Base-by-base conservation (phyloP, 2,888 invertebrate genomes). In the Prosapia bicincta region DNA sequence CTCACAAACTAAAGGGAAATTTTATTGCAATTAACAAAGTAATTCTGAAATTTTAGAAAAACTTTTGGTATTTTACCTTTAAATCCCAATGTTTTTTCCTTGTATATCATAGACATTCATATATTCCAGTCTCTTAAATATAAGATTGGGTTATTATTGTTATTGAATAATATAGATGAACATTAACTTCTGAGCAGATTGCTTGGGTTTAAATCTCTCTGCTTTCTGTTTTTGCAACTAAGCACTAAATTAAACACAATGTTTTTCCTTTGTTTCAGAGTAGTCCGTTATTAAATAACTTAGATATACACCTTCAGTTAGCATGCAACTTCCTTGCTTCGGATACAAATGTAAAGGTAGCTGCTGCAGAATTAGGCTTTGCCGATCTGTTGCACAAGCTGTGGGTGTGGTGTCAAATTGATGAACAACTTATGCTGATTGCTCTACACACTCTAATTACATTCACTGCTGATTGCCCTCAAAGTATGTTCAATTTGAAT, bases 381-480 rank as follows among this genome's bases (percentile, higher is more conserved):
- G 87, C 90, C 0, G 87, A 89, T 78, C 86, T 89, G 0, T 82
- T 91, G 13, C 89, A 89, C 81, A 89, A 90, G 79, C 84, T 92
- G 80, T 92, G 92, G 92, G 86, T 88, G 1, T 92, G 92, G 91
- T 88, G 89, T 81, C 87, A 87, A 82, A 85, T 89, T 80, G 89
- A 89, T 26, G 89, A 88, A 71, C 84, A 83, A 69, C 83, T 89
- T 65, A 82, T 90, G 3, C 84, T 86, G 0, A 87, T 88, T 23
- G 86, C 88, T 20, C 84, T 91, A 73, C 88, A 88, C 80, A 84
- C 92, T 79, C 81, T 92, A 66, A 87, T 88, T 74, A 90, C 89
- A 0, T 91, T 89, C 80, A 90, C 90, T 1, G 89, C 89, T 74
- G 86, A 88, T 78, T 91, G 90, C 81, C 83, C 86, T 15, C 86